Conservation (phyloP, 2,797 vertebrate species). For the Acanthopagrus latus region DNA sequence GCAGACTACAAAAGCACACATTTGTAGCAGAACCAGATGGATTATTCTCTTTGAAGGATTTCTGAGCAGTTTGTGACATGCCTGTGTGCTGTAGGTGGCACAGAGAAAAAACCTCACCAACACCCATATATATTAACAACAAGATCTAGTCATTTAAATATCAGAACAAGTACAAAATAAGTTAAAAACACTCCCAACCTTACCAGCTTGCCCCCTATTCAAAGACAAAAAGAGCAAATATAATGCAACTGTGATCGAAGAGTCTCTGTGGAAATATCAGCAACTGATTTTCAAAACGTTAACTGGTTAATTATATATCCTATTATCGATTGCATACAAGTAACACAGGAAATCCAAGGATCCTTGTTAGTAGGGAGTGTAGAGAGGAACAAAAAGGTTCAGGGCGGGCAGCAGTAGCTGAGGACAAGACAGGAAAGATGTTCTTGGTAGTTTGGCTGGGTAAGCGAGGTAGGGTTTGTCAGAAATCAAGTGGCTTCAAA, state of each 20-base stretch:
- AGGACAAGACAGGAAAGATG: conserved; percentile 65
- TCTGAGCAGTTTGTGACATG: conserved; percentile 36
- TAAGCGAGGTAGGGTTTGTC: conserved; percentile 88
- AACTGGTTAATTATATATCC: conserved; percentile 58
- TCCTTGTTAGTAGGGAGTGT: conserved; percentile 54
- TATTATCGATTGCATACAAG: conserved; percentile 62
- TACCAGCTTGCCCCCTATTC: conserved; percentile 2
- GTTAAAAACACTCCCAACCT: conserved; percentile 38
- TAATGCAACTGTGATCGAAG: conserved; percentile 39
- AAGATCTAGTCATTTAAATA: conserved; percentile 55
- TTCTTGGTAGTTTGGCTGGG: conserved; percentile 85
- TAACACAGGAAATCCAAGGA: conserved; percentile 53
- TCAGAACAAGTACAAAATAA: conserved; percentile 43
- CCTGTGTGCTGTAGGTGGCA: conserved; percentile 38
- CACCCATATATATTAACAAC: conserved; percentile 42
- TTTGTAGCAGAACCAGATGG: conserved; percentile 35
- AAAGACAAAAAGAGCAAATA: conserved; percentile 35
- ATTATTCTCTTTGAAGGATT: conserved; percentile 35
- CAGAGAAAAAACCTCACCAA: conserved; percentile 42
- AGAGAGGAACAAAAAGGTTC: conserved; percentile 45
- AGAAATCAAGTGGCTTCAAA: conserved; percentile 78
- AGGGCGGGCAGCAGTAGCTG: conserved; percentile 66
- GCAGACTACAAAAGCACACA: conserved; percentile 26
- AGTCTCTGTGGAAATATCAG: conserved; percentile 46
- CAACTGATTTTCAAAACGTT: conserved; percentile 38